Conservation (phyloP, 30 jellyfish, hydroid and myxozoan species). For the Aurelia aurita region DNA sequence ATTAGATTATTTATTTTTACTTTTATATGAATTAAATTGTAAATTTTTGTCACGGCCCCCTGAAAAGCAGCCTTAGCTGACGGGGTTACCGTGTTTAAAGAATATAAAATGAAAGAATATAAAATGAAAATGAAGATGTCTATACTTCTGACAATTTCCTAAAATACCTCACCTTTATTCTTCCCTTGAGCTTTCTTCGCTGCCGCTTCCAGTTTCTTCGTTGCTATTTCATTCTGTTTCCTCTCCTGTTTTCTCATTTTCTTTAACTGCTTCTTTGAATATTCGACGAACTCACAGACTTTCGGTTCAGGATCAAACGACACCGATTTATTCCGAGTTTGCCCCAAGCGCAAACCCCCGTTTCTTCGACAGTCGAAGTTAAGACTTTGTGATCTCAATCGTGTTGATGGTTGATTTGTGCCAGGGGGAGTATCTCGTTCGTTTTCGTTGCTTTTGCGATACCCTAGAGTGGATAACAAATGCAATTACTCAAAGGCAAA, state of each 20-base stretch:
- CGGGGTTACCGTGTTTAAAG: no score
- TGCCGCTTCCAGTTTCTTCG: constrained; percentile 53
- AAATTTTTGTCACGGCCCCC: no score
- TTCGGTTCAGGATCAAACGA: constrained; percentile 79
- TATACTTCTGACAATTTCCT: neutral
- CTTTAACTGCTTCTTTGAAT: constrained; percentile 86
- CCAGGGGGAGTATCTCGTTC: neutral
- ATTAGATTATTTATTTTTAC: no score
- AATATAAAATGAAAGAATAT: no score
- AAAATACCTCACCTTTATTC: constrained; percentile 24
- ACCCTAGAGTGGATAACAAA: no score
- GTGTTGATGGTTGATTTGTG: neutral
- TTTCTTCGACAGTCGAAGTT: constrained; percentile 28
- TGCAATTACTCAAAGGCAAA: no score
- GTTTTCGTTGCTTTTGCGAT: neutral
- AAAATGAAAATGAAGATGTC: no score
- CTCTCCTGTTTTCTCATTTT: constrained; percentile 70
- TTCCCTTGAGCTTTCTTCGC: constrained; percentile 36
- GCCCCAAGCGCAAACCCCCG: neutral
- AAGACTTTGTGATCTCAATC: constrained; percentile 39
- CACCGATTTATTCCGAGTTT: constrained; percentile 85
- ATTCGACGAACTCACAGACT: constrained; percentile 79
- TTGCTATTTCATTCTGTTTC: constrained; percentile 50
- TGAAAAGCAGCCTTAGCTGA: no score
- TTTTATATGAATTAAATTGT: no score